Evolutionary conservation across 2,797 vertebrate species (phyloP).

Genomic region (Mycteria americana): DNA sequence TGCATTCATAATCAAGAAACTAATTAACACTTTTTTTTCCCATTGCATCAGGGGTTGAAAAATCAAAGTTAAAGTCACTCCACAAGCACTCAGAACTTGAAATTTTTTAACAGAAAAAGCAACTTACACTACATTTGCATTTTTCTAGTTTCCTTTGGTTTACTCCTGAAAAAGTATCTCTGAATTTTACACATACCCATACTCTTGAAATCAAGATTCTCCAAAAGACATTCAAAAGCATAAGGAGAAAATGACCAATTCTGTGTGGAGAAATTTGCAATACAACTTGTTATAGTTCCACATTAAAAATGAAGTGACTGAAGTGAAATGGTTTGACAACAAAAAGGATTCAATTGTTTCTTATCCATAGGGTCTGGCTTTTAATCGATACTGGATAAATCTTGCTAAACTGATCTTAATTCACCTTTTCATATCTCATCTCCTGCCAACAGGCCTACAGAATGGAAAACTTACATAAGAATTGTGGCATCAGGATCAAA

Average conservation of each 20-base stretch:
- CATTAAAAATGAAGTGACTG: neutral
- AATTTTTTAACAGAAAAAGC: neutral
- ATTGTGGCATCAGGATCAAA: neutral
- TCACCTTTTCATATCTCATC: neutral
- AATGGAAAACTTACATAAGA: neutral
- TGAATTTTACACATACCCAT: neutral
- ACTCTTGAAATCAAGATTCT: neutral
- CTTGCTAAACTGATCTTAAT: neutral
- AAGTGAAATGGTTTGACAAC: neutral
- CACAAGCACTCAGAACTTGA: neutral
- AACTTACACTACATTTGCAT: neutral
- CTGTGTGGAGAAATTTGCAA: neutral
- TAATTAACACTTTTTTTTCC: slow-evolving; percentile 54
- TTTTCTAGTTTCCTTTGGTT: neutral
- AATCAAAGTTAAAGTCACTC: slow-evolving; percentile 46
- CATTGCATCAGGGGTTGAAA: slow-evolving; percentile 65
- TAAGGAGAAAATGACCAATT: neutral
- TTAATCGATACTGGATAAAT: neutral
- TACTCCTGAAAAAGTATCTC: neutral
- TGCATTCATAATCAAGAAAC: slow-evolving; percentile 61
- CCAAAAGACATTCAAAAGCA: neutral
- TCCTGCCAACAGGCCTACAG: neutral
- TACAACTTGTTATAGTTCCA: neutral
- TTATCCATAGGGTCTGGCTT: neutral
- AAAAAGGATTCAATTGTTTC: neutral